Evolutionary conservation across 2,113 vertebrate species (phyloP).

Genomic region (Cyrtonyx montezumae): DNA sequence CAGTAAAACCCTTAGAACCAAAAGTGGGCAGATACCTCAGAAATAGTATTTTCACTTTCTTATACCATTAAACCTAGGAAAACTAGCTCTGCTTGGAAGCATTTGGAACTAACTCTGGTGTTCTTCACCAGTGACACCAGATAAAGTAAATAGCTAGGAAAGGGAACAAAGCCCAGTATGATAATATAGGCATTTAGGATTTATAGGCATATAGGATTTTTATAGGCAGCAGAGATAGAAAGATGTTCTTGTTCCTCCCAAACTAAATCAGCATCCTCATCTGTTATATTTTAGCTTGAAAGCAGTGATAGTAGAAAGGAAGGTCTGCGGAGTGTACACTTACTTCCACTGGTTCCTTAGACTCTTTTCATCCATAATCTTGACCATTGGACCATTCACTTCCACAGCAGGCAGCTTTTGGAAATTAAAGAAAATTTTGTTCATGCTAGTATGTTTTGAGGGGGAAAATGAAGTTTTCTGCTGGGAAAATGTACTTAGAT

Average conservation of each 20-base stretch:
- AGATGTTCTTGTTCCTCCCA: not conserved
- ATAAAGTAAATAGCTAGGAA: not conserved
- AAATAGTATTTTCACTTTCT: not conserved
- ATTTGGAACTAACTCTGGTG: not conserved
- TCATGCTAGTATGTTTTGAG: not conserved
- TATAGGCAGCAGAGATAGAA: not conserved
- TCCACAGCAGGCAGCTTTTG: not conserved
- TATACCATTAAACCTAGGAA: not conserved
- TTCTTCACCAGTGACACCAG: not conserved
- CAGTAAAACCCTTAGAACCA: not conserved
- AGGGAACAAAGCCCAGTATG: not conserved
- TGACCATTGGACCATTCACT: not conserved
- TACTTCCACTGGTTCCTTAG: not conserved
- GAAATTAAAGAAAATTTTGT: not conserved
- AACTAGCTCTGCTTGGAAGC: not conserved
- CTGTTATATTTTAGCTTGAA: not conserved
- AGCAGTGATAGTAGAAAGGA: not conserved
- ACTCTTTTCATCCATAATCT: not conserved
- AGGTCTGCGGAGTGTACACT: rapidly evolving
- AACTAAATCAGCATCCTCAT: not conserved
- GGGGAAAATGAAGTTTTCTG: not conserved
- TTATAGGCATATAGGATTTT: no score
- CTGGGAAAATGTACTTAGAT: not conserved
- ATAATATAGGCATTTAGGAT: no score
- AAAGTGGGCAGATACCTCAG: not conserved